phyloP scores from a whole-genome alignment of 2,113 vertebrate genomes.

The Antechinus flavipes region DNA sequence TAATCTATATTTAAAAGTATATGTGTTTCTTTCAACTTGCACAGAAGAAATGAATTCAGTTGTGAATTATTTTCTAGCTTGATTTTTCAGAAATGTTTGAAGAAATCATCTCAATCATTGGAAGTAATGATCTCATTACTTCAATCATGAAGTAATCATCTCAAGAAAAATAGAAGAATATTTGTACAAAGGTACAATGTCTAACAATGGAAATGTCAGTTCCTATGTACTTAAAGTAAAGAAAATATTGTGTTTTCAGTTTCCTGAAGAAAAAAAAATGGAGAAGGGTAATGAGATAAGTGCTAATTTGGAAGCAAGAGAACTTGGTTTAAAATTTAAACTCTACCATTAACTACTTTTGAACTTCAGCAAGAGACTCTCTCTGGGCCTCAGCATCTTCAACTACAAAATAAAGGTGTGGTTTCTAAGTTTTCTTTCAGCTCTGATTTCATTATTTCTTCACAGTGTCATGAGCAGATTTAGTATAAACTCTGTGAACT shows the following conservation, averaged over 20 bases:
- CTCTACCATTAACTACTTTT: not conserved
- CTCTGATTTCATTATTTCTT: not conserved
- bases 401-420: too few species aligned
- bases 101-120: not conserved
- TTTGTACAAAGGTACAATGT: constrained; percentile 7
- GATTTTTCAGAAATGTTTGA: constrained; percentile 28
- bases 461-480: not conserved
- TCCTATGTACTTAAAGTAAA: not conserved
- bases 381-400: too few species aligned
- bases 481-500: not conserved
- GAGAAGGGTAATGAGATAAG: not conserved
- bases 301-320: not conserved
- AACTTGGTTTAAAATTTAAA: not conserved
- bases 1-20: not conserved
- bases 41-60: constrained; percentile 18
- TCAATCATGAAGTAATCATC: not conserved
- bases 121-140: too few species aligned
- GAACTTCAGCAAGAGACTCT: not conserved
- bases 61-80: not conserved
- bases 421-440: not conserved
- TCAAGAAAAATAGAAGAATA: constrained; percentile 36
- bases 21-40: not conserved
- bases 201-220: constrained; percentile 2
- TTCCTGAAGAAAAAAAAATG: not conserved
- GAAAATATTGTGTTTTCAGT: not conserved